Evolutionary conservation across 2,888 invertebrate genomes (phyloP).

Genomic region (Myathropa florea): DNA sequence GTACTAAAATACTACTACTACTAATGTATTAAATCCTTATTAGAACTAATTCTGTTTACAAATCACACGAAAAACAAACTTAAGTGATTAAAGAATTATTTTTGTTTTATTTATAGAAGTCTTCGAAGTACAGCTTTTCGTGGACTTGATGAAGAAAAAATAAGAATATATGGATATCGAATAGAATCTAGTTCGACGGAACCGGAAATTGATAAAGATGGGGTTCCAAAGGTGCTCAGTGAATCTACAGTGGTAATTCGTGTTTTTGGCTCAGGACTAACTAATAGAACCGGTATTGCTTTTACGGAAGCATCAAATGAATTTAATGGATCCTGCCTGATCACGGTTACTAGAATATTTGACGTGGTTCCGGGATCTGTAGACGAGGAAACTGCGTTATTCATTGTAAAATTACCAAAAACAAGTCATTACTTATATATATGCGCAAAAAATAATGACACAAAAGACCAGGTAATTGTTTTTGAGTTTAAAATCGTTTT

Average conservation of each 20-base stretch:
- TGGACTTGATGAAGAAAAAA: constrained; percentile 7
- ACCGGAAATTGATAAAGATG: constrained; percentile 76
- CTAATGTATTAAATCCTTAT: too few relatives aligned
- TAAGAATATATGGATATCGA: constrained; percentile 74
- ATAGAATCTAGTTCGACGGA: constrained; percentile 74
- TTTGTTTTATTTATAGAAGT: neutral
- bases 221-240: constrained; percentile 86
- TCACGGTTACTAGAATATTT: constrained; percentile 75
- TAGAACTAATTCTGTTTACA: too few relatives aligned
- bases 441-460: constrained; percentile 82
- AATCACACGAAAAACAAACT: too few relatives aligned
- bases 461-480: constrained; percentile 71
- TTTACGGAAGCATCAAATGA: constrained; percentile 85
- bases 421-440: constrained; percentile 80
- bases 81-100: too few relatives aligned
- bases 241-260: constrained; percentile 84
- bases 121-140: neutral
- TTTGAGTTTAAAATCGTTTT: neutral
- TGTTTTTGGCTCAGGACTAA: constrained; percentile 88
- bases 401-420: constrained; percentile 82
- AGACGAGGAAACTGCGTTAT: constrained; percentile 81
- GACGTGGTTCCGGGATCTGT: constrained; percentile 82
- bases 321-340: constrained; percentile 83
- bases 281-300: constrained; percentile 85
- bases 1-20: too few relatives aligned